Evolutionary conservation across 2,888 invertebrate species (phyloP), one percentile per base, ranked within the genome.

Genomic region (Plutella xylostella): DNA sequence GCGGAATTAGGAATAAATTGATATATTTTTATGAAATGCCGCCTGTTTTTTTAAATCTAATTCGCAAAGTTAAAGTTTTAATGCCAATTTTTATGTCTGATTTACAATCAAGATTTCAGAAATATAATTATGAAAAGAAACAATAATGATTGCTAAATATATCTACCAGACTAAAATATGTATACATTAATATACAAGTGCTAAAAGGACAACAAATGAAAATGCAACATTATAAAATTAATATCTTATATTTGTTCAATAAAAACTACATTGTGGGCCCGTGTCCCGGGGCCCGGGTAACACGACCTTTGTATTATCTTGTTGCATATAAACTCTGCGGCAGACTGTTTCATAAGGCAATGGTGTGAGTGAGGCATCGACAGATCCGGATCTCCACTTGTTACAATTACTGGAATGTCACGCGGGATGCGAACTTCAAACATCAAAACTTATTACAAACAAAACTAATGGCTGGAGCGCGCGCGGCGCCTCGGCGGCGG

Each of bases 231-330:
- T 82, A 82, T 82, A 80, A 83, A 83, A 82, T 82, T 82, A 83
- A 83, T 83, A 82, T 82, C 75, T 83, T 83, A 82, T 82, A 83
- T 83, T 83, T 82, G 83, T 83, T 83, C 82, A 82, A 72, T 83
- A 83, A 79, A 79, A 83, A 82, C 80, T 83, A 83, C 78, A 82
- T 74, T 79, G 80, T 79, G 83, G 83, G 82, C 80, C 82, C 72
- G 79, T 77, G 73, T 48, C 79, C 82, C 80, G 79, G 80, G 68
- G 78, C 76, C 82, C 80, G 79, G 82, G 83, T 82, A 82, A 83
- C 82, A 79, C 80, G 80, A 67, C 82, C 80, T 83, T 83, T 82
- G 83, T 83, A 83, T 83, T 74, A 69, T 80, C 72, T 77, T 78
- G 79, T 79, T 80, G 78, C 77, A 77, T 77, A 82, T 82, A 82